Conservation (phyloP, 2,888 invertebrate species). For the Notodonta ziczac region DNA sequence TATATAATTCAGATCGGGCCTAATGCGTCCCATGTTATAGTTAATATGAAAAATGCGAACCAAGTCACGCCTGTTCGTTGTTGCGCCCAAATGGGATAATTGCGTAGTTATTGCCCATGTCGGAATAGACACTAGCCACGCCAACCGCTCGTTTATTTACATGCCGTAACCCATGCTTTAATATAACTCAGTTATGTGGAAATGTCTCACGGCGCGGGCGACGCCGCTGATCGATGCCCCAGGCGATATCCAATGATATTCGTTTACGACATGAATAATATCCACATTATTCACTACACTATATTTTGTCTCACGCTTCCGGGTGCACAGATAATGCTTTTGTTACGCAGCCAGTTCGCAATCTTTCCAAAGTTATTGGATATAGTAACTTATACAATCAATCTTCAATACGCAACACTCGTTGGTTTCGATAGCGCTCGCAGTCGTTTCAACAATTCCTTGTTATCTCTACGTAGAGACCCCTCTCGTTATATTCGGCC, state of each 20-base stretch:
- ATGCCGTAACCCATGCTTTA: constrained; percentile 60
- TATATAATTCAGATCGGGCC: constrained; percentile 28
- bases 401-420: constrained; percentile 7
- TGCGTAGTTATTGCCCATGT: constrained; percentile 73
- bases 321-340: background rate
- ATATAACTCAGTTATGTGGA: constrained; percentile 67
- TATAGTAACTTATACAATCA: constrained; percentile 16
- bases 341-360: background rate
- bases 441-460: constrained; percentile 12
- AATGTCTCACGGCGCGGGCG: constrained; percentile 55
- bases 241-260: constrained; percentile 28
- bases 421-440: background rate
- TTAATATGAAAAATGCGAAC: constrained; percentile 64
- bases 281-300: constrained; percentile 26
- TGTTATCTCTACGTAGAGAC: constrained; percentile 11
- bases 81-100: constrained; percentile 77
- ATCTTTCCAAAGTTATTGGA: background rate
- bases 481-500: constrained; percentile 13
- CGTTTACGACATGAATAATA: constrained; percentile 21
- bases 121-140: constrained; percentile 80
- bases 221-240: constrained; percentile 49
- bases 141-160: constrained; percentile 80
- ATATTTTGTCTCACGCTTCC: constrained; percentile 8
- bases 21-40: constrained; percentile 57
- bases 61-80: constrained; percentile 72